Conservation (phyloP, 1,140 invertebrate species). For the Mamestra configurata region DNA sequence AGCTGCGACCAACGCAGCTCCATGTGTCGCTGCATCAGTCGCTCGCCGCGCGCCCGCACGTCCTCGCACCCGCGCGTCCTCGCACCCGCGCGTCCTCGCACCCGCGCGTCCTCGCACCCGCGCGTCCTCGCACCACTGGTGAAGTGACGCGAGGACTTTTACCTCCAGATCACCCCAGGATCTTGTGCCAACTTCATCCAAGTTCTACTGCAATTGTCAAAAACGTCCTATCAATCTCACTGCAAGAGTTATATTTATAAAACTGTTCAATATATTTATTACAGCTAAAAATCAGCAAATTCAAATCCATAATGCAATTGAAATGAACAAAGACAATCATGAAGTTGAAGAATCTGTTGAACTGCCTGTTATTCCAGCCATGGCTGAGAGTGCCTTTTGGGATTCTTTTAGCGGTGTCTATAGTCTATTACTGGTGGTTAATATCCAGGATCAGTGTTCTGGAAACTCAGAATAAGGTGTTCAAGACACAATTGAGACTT, state of each 20-base stretch:
- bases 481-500: slow-evolving; percentile 77
- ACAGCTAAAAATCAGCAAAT: background rate
- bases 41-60: too few relatives aligned
- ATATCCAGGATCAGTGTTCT: slow-evolving; percentile 79
- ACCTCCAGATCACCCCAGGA: too few relatives aligned
- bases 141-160: too few relatives aligned
- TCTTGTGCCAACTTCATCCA: too few relatives aligned
- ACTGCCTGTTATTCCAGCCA: slow-evolving; percentile 83
- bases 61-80: too few relatives aligned
- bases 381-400: slow-evolving; percentile 83
- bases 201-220: too few relatives aligned
- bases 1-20: too few relatives aligned
- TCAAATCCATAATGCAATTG: background rate
- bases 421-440: slow-evolving; percentile 84
- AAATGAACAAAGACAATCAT: slow-evolving; percentile 68
- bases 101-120: too few relatives aligned
- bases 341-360: slow-evolving; percentile 79
- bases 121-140: too few relatives aligned
- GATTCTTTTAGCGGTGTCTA: slow-evolving; percentile 78
- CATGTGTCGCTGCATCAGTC: too few relatives aligned
- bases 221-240: too few relatives aligned
- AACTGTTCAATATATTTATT: background rate
- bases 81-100: too few relatives aligned
- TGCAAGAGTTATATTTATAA: background rate
- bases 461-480: slow-evolving; percentile 84